Evolutionary conservation across 1,140 invertebrate species (phyloP).

Genomic region (Cotesia vestalis): DNA sequence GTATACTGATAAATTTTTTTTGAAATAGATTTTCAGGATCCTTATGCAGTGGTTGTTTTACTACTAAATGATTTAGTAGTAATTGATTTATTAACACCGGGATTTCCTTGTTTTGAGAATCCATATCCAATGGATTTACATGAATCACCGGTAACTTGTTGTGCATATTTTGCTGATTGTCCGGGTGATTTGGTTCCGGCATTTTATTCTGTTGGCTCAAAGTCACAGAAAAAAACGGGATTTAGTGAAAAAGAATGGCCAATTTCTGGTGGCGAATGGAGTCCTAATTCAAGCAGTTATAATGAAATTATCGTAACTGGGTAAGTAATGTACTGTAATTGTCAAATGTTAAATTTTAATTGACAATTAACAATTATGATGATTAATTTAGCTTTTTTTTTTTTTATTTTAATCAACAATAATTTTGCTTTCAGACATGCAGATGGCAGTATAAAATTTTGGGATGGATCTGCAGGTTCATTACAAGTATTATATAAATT

Average conservation of each 20-base stretch:
- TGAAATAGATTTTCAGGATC: slow-evolving; percentile 90
- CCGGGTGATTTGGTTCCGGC: slow-evolving; percentile 95
- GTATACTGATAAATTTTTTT: slow-evolving; percentile 38
- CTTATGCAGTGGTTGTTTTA: slow-evolving; percentile 96
- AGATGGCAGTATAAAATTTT: slow-evolving; percentile 96
- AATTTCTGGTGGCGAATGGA: slow-evolving; percentile 94
- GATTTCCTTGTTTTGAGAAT: slow-evolving; percentile 99
- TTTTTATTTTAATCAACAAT: slow-evolving; percentile 25
- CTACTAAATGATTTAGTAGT: slow-evolving; percentile 98
- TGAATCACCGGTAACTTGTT: slow-evolving; percentile 95
- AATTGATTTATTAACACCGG: slow-evolving; percentile 92
- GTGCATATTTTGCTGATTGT: slow-evolving; percentile 96
- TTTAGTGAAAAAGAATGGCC: slow-evolving; percentile 97
- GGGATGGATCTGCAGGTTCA: slow-evolving; percentile 94
- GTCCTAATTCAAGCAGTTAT: slow-evolving; percentile 91
- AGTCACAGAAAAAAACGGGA: slow-evolving; percentile 78
- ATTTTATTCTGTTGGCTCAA: slow-evolving; percentile 88
- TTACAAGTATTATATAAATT: slow-evolving; percentile 97
- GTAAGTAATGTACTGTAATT: slow-evolving; percentile 63
- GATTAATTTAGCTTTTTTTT: neutral
- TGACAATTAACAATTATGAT: neutral
- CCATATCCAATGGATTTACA: slow-evolving; percentile 99
- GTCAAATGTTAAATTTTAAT: slow-evolving; percentile 22
- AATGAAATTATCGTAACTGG: slow-evolving; percentile 97
- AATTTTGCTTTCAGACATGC: slow-evolving; percentile 78